Evolutionary conservation across 2,113 vertebrate species (phyloP).

Genomic region (Equus quagga): DNA sequence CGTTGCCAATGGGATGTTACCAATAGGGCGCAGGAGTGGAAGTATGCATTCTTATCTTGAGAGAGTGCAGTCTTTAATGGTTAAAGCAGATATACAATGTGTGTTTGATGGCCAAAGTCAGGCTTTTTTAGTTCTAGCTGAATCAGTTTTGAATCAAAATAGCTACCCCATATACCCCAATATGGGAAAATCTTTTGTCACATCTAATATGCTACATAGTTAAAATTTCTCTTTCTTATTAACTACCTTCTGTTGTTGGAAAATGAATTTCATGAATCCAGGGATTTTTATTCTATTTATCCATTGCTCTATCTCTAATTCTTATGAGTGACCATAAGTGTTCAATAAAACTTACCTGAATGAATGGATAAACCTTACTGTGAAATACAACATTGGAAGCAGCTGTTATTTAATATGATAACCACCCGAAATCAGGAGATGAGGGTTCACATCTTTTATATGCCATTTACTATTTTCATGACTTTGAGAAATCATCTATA

Average conservation of each 20-base stretch:
- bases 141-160: too few species aligned
- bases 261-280: background rate
- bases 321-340: background rate
- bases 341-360: background rate
- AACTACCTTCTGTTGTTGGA: background rate
- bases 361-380: background rate
- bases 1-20: too few species aligned
- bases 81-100: too few species aligned
- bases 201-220: background rate
- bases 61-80: too few species aligned
- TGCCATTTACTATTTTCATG: background rate
- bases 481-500: background rate
- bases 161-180: too few species aligned
- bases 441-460: background rate
- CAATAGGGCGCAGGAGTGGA: too few species aligned
- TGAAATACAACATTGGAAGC: background rate
- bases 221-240: background rate
- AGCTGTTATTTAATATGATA: background rate
- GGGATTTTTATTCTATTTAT: background rate
- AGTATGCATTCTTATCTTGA: too few species aligned
- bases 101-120: too few species aligned
- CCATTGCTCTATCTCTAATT: background rate
- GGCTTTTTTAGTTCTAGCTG: too few species aligned
- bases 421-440: background rate
- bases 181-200: too few species aligned